Evolutionary conservation across 2,113 vertebrate genomes (phyloP), one percentile per base, ranked within the genome.

Genomic region (Labrus mixtus): DNA sequence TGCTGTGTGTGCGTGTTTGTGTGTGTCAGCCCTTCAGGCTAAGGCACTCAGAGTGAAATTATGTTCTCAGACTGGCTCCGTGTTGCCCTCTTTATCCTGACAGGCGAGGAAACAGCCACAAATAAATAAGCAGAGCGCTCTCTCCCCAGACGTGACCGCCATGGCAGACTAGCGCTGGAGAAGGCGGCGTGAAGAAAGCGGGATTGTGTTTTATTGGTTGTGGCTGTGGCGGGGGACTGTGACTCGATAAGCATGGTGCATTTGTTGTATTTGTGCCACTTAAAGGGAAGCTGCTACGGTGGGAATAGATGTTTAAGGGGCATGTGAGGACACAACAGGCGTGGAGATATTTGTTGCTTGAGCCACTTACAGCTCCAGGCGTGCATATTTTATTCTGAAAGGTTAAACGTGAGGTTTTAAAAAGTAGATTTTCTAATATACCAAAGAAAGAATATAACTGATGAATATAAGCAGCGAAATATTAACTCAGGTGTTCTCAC

Each of bases 31-130:
- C 89, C 92, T 93, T 82, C 79, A 81, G 92, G 91, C 91, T 89
- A 92, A 91, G 87, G 84, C 88, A 89, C 92, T 91, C 86, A 85
- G 76, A 90, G 88, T 86, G 89, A 92, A 93, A 93, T 92, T 87
- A 93, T 93, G 91, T 92, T 93, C 91, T 92, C 91, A 92, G 87
- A 91, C 88, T 86, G 72, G 71, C 87, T 88, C 86, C 82, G 75
- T 86, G 87, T 88, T 91, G 91, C 88, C 91, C 90, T 92, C 89
- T 91, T 92, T 91, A 92, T 92, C 86, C 89, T 90, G 92, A 93
- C 92, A 92, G 91, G 81, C 81, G 87, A 90, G 85, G 87, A 91
- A 93, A 92, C 89, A 87, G 89, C 84, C 90, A 87, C 90, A 92
- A 92, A 92, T 92, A 92, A 92, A 92, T 93, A 93, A 89, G 92